phyloP scores from a whole-genome alignment of 2,888 invertebrate species.

The Tolmerus cingulatus region DNA sequence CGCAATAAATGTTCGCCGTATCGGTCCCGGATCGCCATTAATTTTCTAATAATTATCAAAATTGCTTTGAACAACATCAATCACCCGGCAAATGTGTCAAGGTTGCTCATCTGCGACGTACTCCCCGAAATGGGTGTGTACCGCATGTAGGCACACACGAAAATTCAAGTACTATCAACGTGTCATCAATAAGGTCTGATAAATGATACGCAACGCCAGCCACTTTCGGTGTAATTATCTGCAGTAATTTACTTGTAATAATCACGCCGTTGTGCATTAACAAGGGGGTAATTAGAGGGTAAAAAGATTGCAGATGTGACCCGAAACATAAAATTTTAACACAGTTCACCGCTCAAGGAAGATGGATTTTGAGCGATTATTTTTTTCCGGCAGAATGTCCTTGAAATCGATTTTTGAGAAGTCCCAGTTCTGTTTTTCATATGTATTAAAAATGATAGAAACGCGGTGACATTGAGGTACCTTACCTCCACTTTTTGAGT shows the following conservation, averaged over 20 bases:
- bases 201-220: background rate
- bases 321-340: background rate
- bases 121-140: background rate
- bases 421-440: background rate
- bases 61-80: slow-evolving; percentile 7
- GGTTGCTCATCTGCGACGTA: background rate
- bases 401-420: background rate
- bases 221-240: background rate
- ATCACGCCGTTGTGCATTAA: background rate
- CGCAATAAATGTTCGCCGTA: slow-evolving; percentile 3
- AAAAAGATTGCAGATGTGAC: background rate
- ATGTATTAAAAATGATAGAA: background rate
- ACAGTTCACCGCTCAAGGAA: background rate
- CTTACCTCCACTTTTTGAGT: background rate
- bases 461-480: background rate
- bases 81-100: slow-evolving; percentile 16
- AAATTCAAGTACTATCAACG: background rate
- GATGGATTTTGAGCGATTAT: background rate
- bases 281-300: background rate
- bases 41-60: slow-evolving; percentile 29
- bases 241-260: background rate
- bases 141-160: background rate
- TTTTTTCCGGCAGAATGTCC: background rate
- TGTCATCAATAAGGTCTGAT: background rate
- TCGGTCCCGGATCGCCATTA: background rate